A percentile compares a stretch with the other conserved stretches of the same genome.
These are phyloP conservation scores for Sinopyrophorus schimmeli DNA, from an alignment of 2,888 invertebrate species.

Conservation along the genomic window DNA sequence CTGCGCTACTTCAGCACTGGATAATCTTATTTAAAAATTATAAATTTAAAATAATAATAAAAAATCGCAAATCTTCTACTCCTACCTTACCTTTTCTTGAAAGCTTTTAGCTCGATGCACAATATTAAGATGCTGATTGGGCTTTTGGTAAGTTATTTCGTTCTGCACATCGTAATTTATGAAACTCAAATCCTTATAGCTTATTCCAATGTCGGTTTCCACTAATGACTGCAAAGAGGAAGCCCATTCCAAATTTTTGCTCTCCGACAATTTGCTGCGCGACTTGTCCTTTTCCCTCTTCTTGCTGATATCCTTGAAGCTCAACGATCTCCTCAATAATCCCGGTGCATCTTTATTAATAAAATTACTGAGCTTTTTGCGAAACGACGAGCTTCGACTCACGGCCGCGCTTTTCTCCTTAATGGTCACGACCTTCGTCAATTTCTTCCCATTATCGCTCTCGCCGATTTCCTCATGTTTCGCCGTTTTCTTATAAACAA, in stretches of 20 bases:
- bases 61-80: too few relatives aligned
- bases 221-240: constrained; percentile 60
- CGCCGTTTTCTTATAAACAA: too few relatives aligned
- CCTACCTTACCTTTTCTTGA: constrained; percentile 49
- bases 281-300: constrained; percentile 42
- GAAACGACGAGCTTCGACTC: constrained; percentile 46
- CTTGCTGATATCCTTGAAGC: constrained; percentile 49
- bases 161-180: constrained; percentile 58
- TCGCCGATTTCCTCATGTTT: too few relatives aligned
- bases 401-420: constrained; percentile 32
- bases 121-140: constrained; percentile 27
- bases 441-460: too few relatives aligned
- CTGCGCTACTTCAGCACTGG: too few relatives aligned
- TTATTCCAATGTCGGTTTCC: constrained; percentile 61
- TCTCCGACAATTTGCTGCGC: constrained; percentile 46
- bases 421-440: constrained; percentile 45
- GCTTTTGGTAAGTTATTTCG: constrained; percentile 15
- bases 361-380: constrained; percentile 45
- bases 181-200: constrained; percentile 62
- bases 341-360: constrained; percentile 47
- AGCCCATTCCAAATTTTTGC: constrained; percentile 56
- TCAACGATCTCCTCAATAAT: constrained; percentile 49
- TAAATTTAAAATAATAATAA: too few relatives aligned
- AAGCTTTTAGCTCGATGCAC: constrained; percentile 48
- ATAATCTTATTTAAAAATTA: too few relatives aligned